Evolutionary conservation across 92 coral and sea anemone species (phyloP), one percentile per base, ranked within the genome.

Genomic region (Muricea muricata): DNA sequence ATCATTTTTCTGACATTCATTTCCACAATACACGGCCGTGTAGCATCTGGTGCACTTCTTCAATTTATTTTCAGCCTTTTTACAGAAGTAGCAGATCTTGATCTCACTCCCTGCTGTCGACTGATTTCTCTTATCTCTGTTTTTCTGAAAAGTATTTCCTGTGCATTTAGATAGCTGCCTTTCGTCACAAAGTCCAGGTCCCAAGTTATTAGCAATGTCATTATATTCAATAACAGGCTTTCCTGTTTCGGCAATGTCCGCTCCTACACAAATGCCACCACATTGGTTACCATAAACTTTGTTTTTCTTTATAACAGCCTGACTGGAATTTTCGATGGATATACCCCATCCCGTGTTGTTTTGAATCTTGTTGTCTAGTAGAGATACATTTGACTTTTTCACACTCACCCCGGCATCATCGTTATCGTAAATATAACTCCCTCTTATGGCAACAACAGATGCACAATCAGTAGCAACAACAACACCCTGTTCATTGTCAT

Each of bases 401-500:
- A 52, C 60, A 9, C 7, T 0, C 4, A 52, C 7, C 24, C 97
- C 90, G 21, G 88, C 84, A 14, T 92, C 94, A 60, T 73, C 71
- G 56, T 93, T 91, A 20, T 89, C 93, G 21, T 90, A 75, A 26
- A 91, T 85, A 18, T 30, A 72, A 73, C 91, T 93, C 2, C 91
- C 87, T 24, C 71, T 52, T 52, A 52, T 52, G 18, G 23, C 18
- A 52, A 52, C 87, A 60, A 20, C 39, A 52, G 60, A 52, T 18
- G 60, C 21, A 52, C 23, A 18, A 1, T 52, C 20, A 52, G 15
- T 13, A 52, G 20, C 60, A 17, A 52, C 60, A 79, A 94, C 48
- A 7, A 93, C 98, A 30, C 92, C 95, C 29, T 90, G 92, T 0
- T 48, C 21, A 69, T 93, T 93, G 84, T 93, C 94, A 48, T 86